Percentiles rank a stretch among this genome's conserved stretches.
phyloP scores from a whole-genome alignment of 2,113 vertebrate species.

The Callopanchax toddi region DNA sequence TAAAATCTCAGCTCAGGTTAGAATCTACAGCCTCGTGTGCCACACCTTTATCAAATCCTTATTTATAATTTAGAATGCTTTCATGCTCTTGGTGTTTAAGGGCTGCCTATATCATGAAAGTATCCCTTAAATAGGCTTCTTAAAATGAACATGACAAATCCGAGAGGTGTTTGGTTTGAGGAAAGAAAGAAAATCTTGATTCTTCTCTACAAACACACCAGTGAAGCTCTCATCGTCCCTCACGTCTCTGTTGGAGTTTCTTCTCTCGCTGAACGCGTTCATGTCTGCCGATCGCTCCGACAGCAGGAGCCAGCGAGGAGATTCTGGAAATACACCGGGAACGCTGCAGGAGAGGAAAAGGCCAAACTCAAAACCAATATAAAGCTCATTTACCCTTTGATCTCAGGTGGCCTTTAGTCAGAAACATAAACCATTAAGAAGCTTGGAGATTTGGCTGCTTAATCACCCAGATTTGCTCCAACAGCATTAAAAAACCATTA shows the following conservation, averaged over 20 bases:
- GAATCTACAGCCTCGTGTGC: not conserved
- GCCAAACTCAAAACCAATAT: not conserved
- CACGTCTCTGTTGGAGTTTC: conserved; percentile 77
- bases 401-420: conserved; percentile 27
- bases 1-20: not conserved
- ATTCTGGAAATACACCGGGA: conserved; percentile 87
- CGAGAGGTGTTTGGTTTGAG: too few species aligned
- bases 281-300: conserved; percentile 82
- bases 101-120: too few species aligned
- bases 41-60: conserved; percentile 34
- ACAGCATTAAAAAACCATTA: conserved; percentile 32
- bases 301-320: conserved; percentile 87
- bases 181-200: too few species aligned
- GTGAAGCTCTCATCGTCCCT: conserved; percentile 84
- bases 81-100: too few species aligned
- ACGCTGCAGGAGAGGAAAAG: conserved; percentile 71
- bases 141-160: not conserved
- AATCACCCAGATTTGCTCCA: conserved; percentile 3
- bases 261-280: conserved; percentile 82
- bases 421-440: too few species aligned
- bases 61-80: not conserved
- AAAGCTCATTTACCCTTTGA: not conserved
- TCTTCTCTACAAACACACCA: too few species aligned
- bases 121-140: too few species aligned
- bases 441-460: too few species aligned